Percentiles rank a stretch among this genome's conserved stretches.
Conservation (phyloP, 2,797 vertebrate genomes). For the Lateolabrax maculatus region DNA sequence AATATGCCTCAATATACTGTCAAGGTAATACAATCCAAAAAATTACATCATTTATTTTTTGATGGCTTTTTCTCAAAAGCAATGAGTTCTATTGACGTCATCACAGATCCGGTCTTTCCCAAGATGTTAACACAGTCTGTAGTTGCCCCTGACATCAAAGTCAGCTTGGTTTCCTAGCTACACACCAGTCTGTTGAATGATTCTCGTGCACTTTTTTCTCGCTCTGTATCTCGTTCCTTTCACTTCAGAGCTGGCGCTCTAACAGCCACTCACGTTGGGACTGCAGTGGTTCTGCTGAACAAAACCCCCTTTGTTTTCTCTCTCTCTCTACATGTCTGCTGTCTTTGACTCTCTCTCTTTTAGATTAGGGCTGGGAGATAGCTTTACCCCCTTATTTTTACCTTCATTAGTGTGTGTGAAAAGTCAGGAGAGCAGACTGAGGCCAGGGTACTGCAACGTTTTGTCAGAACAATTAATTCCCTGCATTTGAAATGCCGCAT, state of each 20-base stretch:
- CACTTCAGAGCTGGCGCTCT: conserved; percentile 67
- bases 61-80: not conserved
- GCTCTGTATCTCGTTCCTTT: conserved; percentile 76
- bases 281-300: conserved; percentile 72
- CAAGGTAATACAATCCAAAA: conserved; percentile 2
- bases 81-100: conserved; percentile 36
- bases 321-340: conserved; percentile 50
- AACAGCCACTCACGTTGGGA: conserved; percentile 74
- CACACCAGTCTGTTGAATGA: conserved; percentile 61
- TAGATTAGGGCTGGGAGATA: conserved; percentile 65
- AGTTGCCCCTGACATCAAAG: conserved; percentile 67
- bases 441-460: conserved; percentile 52
- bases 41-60: conserved; percentile 6
- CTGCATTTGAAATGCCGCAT: conserved; percentile 67
- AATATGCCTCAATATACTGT: not conserved
- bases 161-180: conserved; percentile 74
- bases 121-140: conserved; percentile 37
- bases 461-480: conserved; percentile 64
- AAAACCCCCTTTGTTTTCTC: conserved; percentile 76
- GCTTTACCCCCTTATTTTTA: conserved; percentile 63
- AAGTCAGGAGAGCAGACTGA: conserved; percentile 67
- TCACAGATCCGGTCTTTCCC: conserved; percentile 21
- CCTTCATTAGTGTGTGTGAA: conserved; percentile 74
- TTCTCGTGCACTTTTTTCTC: conserved; percentile 66
- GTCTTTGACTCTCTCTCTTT: conserved; percentile 69